phyloP scores from a whole-genome alignment of 1,140 invertebrate species.

The Diuraphis noxia region DNA sequence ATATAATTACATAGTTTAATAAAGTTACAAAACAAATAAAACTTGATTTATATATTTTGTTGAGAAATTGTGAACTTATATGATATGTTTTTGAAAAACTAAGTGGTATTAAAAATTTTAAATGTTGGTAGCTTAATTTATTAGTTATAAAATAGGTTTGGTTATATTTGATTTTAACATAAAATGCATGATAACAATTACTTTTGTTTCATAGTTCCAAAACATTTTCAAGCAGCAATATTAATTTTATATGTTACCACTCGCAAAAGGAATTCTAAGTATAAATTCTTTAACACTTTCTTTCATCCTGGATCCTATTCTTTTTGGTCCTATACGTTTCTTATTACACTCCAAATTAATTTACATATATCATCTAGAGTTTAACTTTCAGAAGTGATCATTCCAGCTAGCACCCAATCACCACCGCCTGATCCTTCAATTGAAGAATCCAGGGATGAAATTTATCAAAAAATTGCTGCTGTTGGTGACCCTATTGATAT shows the following conservation, averaged over 20 bases:
- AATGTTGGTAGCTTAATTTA: not conserved
- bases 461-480: constrained; percentile 48
- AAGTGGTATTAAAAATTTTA: not conserved
- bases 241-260: constrained; percentile 7
- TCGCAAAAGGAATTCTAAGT: constrained; percentile 11
- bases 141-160: not conserved
- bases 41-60: too few species aligned
- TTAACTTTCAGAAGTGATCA: constrained; percentile 50
- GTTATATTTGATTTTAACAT: not conserved
- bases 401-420: constrained; percentile 43
- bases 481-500: constrained; percentile 43
- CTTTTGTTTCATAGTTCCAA: not conserved
- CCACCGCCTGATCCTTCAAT: constrained; percentile 33
- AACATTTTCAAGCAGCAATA: not conserved
- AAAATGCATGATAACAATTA: not conserved
- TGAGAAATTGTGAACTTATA: not conserved
- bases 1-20: not conserved
- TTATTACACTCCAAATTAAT: not conserved
- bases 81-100: not conserved
- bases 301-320: constrained; percentile 24
- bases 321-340: not conserved
- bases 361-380: constrained; percentile 28
- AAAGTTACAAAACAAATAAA: not conserved
- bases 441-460: constrained; percentile 33
- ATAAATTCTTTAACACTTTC: not conserved